Evolutionary conservation across 1,140 invertebrate genomes (phyloP).

Genomic region (Leguminivora glycinivorella): DNA sequence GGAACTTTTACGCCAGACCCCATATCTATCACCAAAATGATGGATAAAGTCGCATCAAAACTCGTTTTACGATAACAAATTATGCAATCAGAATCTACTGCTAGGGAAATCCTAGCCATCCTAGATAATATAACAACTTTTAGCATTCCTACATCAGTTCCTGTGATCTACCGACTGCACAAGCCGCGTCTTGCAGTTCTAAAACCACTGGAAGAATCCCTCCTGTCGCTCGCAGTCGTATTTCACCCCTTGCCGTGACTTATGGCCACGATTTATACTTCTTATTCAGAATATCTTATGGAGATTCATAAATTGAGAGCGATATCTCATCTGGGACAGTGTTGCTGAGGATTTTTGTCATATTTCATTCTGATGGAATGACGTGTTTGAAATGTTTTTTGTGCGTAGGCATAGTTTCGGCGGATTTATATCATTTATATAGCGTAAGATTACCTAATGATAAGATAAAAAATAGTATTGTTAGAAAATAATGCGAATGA

Average conservation of each 20-base stretch:
- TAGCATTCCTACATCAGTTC: background rate
- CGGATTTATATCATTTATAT: background rate
- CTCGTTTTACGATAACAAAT: too few relatives aligned
- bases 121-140: too few relatives aligned
- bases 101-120: too few relatives aligned
- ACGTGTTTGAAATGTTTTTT: conserved; percentile 1
- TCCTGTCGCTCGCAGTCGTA: conserved; percentile 13
- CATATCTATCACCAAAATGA: too few relatives aligned
- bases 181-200: background rate
- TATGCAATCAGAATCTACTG: too few relatives aligned
- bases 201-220: background rate
- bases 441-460: background rate
- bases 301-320: conserved; percentile 28
- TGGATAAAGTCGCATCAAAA: too few relatives aligned
- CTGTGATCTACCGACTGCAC: background rate
- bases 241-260: conserved; percentile 20
- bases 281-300: conserved; percentile 29
- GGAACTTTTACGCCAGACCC: too few relatives aligned
- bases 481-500: too few relatives aligned
- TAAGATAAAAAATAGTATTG: too few relatives aligned
- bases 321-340: conserved; percentile 20
- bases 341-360: conserved; percentile 23
- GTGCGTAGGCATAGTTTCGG: background rate
- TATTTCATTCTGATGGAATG: conserved; percentile 16
- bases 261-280: conserved; percentile 22